phyloP scores from a whole-genome alignment of 2,113 vertebrate species.

The Oxyura jamaicensis region DNA sequence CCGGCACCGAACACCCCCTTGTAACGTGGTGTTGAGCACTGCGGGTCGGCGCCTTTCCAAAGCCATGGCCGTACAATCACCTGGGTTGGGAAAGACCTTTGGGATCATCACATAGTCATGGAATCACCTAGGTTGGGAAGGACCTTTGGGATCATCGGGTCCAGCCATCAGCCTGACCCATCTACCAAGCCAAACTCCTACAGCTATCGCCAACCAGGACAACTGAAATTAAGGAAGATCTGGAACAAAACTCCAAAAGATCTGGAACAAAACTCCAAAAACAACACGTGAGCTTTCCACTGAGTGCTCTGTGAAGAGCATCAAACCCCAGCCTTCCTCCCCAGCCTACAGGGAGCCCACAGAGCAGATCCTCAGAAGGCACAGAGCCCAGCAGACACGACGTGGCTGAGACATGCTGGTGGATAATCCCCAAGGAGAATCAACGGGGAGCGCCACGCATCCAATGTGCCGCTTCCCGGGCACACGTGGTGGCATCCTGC shows the following conservation, averaged over 20 bases:
- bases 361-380: neutral
- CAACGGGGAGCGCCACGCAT: neutral
- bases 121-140: neutral
- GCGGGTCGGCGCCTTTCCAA: neutral
- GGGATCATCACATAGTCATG: neutral
- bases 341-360: neutral
- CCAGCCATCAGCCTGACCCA: neutral
- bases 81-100: neutral
- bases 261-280: neutral
- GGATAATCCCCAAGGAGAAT: conserved; percentile 20
- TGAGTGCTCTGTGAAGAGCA: neutral
- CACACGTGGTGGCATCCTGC: neutral
- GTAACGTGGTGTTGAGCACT: neutral
- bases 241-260: neutral
- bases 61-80: neutral
- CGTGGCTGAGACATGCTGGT: neutral
- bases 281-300: neutral
- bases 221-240: neutral
- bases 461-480: neutral
- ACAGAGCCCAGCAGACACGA: neutral
- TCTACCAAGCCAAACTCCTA: neutral
- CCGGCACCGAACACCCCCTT: neutral
- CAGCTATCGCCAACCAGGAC: neutral
- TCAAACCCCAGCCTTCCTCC: neutral
- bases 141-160: neutral